These are phyloP conservation scores for Acrocephalus arundinaceus DNA, from an alignment of 2,113 vertebrate species.

Conservation along the genomic window DNA sequence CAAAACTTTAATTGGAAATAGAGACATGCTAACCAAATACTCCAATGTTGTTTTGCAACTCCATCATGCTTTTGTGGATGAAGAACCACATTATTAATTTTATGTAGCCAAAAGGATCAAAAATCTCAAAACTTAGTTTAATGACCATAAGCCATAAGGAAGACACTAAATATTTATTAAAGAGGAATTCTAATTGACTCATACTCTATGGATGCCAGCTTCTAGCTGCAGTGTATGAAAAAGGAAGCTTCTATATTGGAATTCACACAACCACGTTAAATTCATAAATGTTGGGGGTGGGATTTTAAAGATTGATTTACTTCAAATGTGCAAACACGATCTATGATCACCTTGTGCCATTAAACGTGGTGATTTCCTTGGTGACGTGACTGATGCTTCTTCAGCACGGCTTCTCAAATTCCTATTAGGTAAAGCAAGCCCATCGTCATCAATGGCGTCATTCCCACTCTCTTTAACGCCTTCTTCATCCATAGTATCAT, in stretches of 20 bases:
- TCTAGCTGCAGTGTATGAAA: not conserved
- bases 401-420: slow-evolving; percentile 76
- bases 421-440: slow-evolving; percentile 75
- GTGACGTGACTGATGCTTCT: slow-evolving; percentile 74
- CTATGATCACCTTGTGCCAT: slow-evolving; percentile 79
- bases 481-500: slow-evolving; percentile 83
- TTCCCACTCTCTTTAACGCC: slow-evolving; percentile 80
- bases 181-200: not conserved
- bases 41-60: not conserved
- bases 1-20: not conserved
- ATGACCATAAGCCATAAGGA: not conserved
- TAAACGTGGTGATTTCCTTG: slow-evolving; percentile 83
- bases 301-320: not conserved
- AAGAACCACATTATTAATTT: not conserved
- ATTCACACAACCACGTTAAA: not conserved
- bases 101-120: not conserved
- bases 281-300: not conserved
- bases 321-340: not conserved
- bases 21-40: not conserved
- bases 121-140: not conserved
- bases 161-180: not conserved
- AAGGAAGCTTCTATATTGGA: not conserved
- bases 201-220: not conserved
- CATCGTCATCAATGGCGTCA: slow-evolving; percentile 78
- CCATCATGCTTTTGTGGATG: not conserved